Conservation (phyloP, 2,113 vertebrate genomes). For the Tachuris rubrigastra region DNA sequence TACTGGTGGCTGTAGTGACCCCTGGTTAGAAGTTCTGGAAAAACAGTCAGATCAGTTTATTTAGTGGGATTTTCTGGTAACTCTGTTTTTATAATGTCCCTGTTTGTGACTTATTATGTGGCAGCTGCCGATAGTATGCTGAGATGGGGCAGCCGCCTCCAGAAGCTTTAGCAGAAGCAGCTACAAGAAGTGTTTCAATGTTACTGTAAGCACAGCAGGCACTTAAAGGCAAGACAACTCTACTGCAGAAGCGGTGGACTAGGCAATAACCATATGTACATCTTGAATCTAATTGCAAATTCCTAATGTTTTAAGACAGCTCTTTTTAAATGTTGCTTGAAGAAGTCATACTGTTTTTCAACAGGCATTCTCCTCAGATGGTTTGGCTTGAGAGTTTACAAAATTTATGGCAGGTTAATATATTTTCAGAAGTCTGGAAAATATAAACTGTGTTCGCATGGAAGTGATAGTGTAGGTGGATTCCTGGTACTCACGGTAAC, state of each 20-base stretch:
- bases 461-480: not conserved
- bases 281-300: not conserved
- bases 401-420: not conserved
- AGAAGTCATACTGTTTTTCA: not conserved
- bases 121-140: not conserved
- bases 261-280: fast-evolving
- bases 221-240: not conserved
- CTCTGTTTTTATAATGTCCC: not conserved
- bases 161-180: not conserved
- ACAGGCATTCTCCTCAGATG: not conserved
- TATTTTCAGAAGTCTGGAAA: not conserved
- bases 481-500: not conserved
- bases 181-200: not conserved
- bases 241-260: not conserved
- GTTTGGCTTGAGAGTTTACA: not conserved
- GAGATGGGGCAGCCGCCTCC: not conserved
- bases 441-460: not conserved
- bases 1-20: fast-evolving
- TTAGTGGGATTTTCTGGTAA: not conserved
- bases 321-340: not conserved
- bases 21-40: not conserved
- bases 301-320: not conserved
- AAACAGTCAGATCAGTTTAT: not conserved
- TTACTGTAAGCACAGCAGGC: not conserved
- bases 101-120: not conserved